Base-by-base conservation (phyloP, 2,113 vertebrate species). In the Otocyon megalotis region DNA sequence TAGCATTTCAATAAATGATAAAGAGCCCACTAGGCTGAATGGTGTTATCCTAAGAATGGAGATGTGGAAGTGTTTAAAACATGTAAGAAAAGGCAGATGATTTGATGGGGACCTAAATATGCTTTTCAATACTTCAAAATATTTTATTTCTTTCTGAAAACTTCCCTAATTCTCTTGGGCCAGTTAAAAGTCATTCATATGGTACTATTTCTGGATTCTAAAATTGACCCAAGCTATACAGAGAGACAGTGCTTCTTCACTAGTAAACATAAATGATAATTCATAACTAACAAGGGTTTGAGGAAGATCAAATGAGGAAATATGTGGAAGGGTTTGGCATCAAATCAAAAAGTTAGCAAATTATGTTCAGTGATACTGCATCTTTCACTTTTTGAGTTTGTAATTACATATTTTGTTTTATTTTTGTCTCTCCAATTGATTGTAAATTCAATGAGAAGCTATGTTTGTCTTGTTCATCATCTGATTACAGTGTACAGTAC, bases 361-460 rank as follows among this genome's bases (percentile, higher is more conserved):
- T 43, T 43, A 43, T 43, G 43, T 43, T 43, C 43, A 63, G 24
- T 19, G 11, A 30, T 24, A 15, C 48, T 89, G 50, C 1, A 69
- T 95, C 9, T 63, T 96, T 65, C 20, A 53, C 11, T 88, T 88
- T 77, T 0, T 54, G n/a, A 56, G 30, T 91, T 87, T 77, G 11
- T 35, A 77, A 50, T 43, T 50, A 83, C 54, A n/a, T 56, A 67
- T 81, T 54, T 80, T 67, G 26, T 58, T 95, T 91, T 72, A 30
- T 90, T 94, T 96, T 93, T 93, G 17, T 92, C 35, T 63, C 37
- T 93, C 32, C 6, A 90, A 30, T 86, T 35, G 43, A 91, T 43
- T 79, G 8, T 53, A 88, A 85, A 88, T 84, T 54, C 11, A 69
- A 5, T 63, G 50, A 58, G 11, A 11, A 83, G 87, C n/a, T 53